Conservation (phyloP, 2,113 vertebrate genomes). For the Platichthys flesus region DNA sequence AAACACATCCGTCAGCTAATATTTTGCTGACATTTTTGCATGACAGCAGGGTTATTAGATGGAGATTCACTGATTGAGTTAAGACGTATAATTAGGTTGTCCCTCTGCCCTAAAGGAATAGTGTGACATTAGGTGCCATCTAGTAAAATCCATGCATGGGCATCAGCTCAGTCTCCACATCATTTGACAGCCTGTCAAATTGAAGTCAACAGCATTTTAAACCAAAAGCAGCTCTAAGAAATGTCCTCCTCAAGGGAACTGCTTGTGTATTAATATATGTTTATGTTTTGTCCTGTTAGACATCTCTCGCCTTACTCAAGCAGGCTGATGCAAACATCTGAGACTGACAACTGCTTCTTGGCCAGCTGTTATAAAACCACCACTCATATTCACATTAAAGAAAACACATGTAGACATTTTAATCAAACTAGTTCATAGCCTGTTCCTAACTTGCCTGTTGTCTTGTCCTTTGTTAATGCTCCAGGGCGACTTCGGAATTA, state of each 20-base stretch:
- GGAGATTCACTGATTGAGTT: slow-evolving; percentile 9
- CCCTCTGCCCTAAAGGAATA: slow-evolving; percentile 18
- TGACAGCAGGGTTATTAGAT: slow-evolving; percentile 35
- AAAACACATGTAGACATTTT: slow-evolving; percentile 5
- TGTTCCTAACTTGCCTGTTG: not conserved
- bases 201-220: slow-evolving; percentile 1
- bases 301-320: not conserved
- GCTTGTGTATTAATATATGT: not conserved
- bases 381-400: not conserved
- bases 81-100: slow-evolving; percentile 15
- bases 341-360: not conserved
- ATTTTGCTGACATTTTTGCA: slow-evolving; percentile 20
- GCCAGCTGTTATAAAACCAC: not conserved
- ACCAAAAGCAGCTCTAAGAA: not conserved
- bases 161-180: not conserved
- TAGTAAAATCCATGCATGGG: not conserved
- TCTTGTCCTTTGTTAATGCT: too few relatives aligned
- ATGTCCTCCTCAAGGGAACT: not conserved
- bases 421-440: too few relatives aligned
- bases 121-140: slow-evolving; percentile 8
- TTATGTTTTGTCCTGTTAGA: not conserved
- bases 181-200: not conserved
- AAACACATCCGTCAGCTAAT: slow-evolving; percentile 31
- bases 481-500: too few relatives aligned
- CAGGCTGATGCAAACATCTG: not conserved